These are phyloP conservation scores for Chrysolina oricalcia DNA, from an alignment of 2,888 invertebrate genomes.

Conservation along the genomic window DNA sequence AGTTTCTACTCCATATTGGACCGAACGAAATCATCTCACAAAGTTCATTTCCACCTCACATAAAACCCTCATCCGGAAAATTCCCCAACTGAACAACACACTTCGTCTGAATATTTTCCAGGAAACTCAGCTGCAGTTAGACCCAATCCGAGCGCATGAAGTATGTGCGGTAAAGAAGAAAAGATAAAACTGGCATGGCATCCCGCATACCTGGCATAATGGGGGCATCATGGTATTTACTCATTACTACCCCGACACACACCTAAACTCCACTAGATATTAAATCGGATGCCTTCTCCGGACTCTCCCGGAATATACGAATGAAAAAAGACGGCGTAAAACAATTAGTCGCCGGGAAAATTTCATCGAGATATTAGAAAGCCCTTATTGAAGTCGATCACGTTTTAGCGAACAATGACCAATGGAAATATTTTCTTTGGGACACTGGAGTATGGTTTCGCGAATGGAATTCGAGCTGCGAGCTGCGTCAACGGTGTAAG, in stretches of 20 bases:
- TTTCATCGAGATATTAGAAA: slow-evolving; percentile 48
- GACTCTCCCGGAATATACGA: slow-evolving; percentile 49
- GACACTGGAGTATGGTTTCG: slow-evolving; percentile 15
- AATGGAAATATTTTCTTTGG: slow-evolving; percentile 57
- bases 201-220: slow-evolving; percentile 60
- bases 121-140: slow-evolving; percentile 12
- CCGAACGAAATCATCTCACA: background rate
- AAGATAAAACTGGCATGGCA: slow-evolving; percentile 54
- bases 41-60: background rate
- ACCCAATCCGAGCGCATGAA: slow-evolving; percentile 36
- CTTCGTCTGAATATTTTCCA: background rate
- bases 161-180: slow-evolving; percentile 48
- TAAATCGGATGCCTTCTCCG: slow-evolving; percentile 60
- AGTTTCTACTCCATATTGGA: background rate
- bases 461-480: background rate
- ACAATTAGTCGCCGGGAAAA: slow-evolving; percentile 57
- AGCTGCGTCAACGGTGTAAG: background rate
- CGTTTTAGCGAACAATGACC: slow-evolving; percentile 48
- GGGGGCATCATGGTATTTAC: slow-evolving; percentile 61
- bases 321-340: slow-evolving; percentile 51
- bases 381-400: slow-evolving; percentile 51
- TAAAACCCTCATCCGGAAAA: background rate
- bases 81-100: slow-evolving; percentile 12
- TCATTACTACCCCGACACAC: slow-evolving; percentile 61
- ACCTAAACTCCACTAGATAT: slow-evolving; percentile 59